phyloP scores from a whole-genome alignment of 1,140 invertebrate species.

The Phocides pigmalion region DNA sequence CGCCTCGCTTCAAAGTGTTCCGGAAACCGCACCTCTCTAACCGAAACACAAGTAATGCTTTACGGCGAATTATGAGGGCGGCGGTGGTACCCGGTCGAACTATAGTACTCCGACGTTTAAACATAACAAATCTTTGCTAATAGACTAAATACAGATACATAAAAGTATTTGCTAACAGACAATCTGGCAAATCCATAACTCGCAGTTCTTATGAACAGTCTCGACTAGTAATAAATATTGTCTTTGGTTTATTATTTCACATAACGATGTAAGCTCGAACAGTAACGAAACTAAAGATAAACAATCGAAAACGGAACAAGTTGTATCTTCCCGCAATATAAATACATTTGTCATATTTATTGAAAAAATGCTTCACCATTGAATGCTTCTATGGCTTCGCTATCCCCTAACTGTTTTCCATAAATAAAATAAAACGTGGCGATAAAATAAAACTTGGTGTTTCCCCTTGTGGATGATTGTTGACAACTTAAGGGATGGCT shows the following conservation, averaged over 20 bases:
- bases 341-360: slow-evolving; percentile 30
- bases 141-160: too few species aligned
- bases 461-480: slow-evolving; percentile 15
- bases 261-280: slow-evolving; percentile 17
- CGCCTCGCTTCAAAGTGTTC: too few species aligned
- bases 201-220: too few species aligned
- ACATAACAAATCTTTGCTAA: too few species aligned
- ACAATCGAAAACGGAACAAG: slow-evolving; percentile 19
- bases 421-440: slow-evolving; percentile 29
- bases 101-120: too few species aligned
- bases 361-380: slow-evolving; percentile 30
- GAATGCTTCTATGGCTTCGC: slow-evolving; percentile 18
- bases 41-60: too few species aligned
- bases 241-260: background rate
- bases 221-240: background rate
- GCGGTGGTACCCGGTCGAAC: too few species aligned
- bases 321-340: slow-evolving; percentile 18
- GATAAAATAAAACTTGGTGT: slow-evolving; percentile 30
- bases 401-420: slow-evolving; percentile 29
- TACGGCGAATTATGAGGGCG: too few species aligned
- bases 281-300: slow-evolving; percentile 10
- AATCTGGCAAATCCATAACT: too few species aligned
- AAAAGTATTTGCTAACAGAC: too few species aligned
- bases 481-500: slow-evolving; percentile 22
- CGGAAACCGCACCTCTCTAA: too few species aligned